Conservation (phyloP, 2,797 vertebrate genomes). For the Pseudomugil gertrudae region DNA sequence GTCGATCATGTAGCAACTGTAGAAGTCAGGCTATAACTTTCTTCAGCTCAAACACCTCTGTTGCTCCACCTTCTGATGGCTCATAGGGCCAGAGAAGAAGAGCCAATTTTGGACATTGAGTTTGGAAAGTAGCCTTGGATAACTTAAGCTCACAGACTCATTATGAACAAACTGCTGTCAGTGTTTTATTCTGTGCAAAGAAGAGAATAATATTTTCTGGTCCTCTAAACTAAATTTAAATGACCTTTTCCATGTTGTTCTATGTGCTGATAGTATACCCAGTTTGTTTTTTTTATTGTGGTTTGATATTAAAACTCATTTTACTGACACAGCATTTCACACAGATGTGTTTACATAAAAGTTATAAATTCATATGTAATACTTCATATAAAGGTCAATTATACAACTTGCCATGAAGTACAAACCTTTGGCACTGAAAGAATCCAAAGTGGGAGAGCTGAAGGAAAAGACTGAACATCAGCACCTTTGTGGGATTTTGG, state of each 20-base stretch:
- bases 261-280: neutral
- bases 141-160: neutral
- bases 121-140: neutral
- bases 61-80: neutral
- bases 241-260: neutral
- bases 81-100: no score
- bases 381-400: neutral
- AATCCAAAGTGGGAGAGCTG: neutral
- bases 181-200: neutral
- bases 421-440: neutral
- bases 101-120: neutral
- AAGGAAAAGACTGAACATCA: neutral
- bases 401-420: neutral
- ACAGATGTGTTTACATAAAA: neutral
- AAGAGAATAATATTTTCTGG: neutral
- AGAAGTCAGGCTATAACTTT: neutral
- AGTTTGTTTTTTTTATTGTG: neutral
- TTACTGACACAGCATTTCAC: neutral
- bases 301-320: neutral
- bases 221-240: neutral
- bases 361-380: neutral
- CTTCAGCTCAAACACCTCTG: neutral
- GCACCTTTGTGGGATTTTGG: neutral
- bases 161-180: neutral
- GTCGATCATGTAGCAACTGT: neutral